Conservation (phyloP, 1,140 invertebrate genomes). For the Triops cancriformis region DNA sequence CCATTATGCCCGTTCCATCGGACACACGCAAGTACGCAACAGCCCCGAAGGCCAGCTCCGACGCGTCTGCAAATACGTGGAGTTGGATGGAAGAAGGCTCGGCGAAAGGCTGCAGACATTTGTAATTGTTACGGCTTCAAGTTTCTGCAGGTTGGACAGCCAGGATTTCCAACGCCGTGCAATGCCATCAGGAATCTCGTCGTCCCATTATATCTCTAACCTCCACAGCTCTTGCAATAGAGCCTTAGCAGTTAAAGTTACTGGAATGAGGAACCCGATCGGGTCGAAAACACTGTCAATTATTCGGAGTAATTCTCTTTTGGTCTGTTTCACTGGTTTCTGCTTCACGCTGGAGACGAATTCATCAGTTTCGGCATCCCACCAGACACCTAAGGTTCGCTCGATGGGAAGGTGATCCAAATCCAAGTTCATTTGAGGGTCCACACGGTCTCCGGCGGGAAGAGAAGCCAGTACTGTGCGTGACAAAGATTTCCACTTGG, state of each 20-base stretch:
- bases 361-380: background rate
- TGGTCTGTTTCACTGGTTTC: conserved; percentile 24
- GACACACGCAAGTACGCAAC: background rate
- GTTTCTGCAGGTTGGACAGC: conserved; percentile 16
- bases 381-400: conserved; percentile 7
- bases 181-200: conserved; percentile 24
- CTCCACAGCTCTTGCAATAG: conserved; percentile 41
- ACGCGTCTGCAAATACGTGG: conserved; percentile 35
- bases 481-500: conserved; percentile 19
- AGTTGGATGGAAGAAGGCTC: conserved; percentile 27
- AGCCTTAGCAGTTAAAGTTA: conserved; percentile 38
- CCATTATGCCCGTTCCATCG: background rate
- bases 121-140: conserved; percentile 16
- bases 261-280: conserved; percentile 33
- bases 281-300: conserved; percentile 34
- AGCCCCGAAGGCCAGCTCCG: conserved; percentile 33
- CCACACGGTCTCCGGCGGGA: background rate
- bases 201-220: conserved; percentile 32
- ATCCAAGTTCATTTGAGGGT: background rate
- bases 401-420: conserved; percentile 12
- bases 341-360: background rate
- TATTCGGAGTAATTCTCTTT: conserved; percentile 26
- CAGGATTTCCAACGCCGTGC: conserved; percentile 28
- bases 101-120: background rate
- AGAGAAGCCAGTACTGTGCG: background rate